Conservation (phyloP, 2,888 invertebrate genomes). For the Drosophila mercatorum region DNA sequence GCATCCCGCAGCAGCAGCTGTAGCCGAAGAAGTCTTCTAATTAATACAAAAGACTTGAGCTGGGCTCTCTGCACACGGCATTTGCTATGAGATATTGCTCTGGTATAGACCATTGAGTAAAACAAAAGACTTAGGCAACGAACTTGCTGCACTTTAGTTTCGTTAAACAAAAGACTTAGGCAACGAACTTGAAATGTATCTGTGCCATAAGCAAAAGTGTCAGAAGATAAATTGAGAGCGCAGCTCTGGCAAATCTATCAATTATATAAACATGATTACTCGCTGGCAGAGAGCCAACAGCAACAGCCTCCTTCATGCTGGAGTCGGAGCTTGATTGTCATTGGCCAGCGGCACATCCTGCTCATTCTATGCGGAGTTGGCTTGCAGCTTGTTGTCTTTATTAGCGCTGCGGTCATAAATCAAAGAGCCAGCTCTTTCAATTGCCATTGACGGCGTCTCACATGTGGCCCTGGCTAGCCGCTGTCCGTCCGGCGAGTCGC, state of each 20-base stretch:
- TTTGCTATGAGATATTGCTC: not conserved
- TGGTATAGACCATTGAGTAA: not conserved
- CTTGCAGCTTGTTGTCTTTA: conserved; percentile 78
- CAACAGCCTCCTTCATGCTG: conserved; percentile 12
- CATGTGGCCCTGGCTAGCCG: conserved; percentile 69
- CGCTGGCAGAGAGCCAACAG: not conserved
- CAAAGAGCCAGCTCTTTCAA: conserved; percentile 68
- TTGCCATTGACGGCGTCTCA: conserved; percentile 59
- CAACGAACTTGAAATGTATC: conserved; percentile 38
- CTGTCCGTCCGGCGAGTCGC: conserved; percentile 26
- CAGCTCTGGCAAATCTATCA: conserved; percentile 9
- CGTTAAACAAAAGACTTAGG: conserved; percentile 56
- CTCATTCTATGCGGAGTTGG: conserved; percentile 44
- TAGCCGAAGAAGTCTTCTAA: conserved; percentile 38
- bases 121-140: conserved; percentile 78
- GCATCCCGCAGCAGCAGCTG: not conserved
- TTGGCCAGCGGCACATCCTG: conserved; percentile 70
- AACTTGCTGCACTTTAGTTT: conserved; percentile 54
- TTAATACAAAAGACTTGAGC: conserved; percentile 61
- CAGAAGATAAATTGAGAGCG: not conserved
- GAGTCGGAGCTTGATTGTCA: conserved; percentile 41
- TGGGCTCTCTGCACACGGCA: not conserved
- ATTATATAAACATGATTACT: conserved; percentile 7
- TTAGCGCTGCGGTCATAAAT: conserved; percentile 71
- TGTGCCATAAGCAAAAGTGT: not conserved